Percentiles rank a stretch among this genome's conserved stretches.
phyloP scores from a whole-genome alignment of 2,888 invertebrate species.

The Drosophila buzzatii region DNA sequence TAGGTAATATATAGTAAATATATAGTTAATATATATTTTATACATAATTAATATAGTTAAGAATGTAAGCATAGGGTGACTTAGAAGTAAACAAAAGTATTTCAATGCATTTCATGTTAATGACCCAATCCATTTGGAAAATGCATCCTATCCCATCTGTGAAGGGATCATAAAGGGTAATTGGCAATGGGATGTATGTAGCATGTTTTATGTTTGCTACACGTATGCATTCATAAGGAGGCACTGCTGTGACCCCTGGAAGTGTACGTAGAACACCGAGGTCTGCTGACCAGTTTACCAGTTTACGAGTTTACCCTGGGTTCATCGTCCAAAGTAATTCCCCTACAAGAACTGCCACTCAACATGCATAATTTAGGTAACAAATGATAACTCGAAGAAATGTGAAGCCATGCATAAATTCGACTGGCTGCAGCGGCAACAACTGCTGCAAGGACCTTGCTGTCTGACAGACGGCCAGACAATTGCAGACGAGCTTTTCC shows the following conservation, averaged over 20 bases:
- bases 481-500: conserved; percentile 73
- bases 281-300: conserved; percentile 40
- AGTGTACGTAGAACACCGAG: conserved; percentile 28
- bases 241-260: conserved; percentile 17
- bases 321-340: conserved; percentile 75
- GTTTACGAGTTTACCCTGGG: conserved; percentile 56
- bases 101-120: background rate
- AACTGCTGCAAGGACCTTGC: conserved; percentile 36
- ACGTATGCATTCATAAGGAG: background rate
- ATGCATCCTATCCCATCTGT: background rate
- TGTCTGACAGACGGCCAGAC: conserved; percentile 52
- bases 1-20: background rate
- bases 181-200: conserved; percentile 21
- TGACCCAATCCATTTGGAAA: background rate
- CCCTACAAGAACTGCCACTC: conserved; percentile 76
- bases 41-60: no score
- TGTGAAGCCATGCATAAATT: conserved; percentile 84
- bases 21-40: no score
- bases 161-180: conserved; percentile 20
- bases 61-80: background rate
- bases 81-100: background rate
- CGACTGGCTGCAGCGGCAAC: conserved; percentile 46
- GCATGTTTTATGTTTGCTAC: background rate
- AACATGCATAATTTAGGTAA: conserved; percentile 78
- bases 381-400: conserved; percentile 83